These are phyloP conservation scores for Phrynocephalus vlangalii DNA, from an alignment of 2,797 vertebrate species.

Conservation along the genomic window DNA sequence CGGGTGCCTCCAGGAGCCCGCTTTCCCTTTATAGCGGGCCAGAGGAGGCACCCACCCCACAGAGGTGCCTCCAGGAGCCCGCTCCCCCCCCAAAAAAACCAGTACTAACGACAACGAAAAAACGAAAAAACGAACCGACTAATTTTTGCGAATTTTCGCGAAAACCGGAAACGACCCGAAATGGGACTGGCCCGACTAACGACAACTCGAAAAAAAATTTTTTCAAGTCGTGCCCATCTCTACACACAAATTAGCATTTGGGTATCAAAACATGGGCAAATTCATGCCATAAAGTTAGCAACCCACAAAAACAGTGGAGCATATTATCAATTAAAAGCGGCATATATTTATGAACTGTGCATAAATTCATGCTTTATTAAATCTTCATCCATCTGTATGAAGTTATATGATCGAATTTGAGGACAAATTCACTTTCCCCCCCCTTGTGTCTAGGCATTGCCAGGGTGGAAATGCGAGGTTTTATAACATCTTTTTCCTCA, in stretches of 20 bases:
- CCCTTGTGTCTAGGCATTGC: background rate
- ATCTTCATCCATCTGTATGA: slow-evolving; percentile 33
- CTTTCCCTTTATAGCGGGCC: too few relatives aligned
- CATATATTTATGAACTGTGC: slow-evolving; percentile 64
- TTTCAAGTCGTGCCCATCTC: too few relatives aligned
- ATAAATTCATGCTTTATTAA: slow-evolving; percentile 72
- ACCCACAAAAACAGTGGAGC: slow-evolving; percentile 60
- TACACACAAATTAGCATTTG: slow-evolving; percentile 67
- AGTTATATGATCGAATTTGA: slow-evolving; percentile 17
- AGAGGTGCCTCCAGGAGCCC: too few relatives aligned
- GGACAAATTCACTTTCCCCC: slow-evolving; percentile 59
- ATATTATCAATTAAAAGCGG: slow-evolving; percentile 63
- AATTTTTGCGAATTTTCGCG: too few relatives aligned
- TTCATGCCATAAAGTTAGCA: slow-evolving; percentile 63
- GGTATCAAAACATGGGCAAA: slow-evolving; percentile 70
- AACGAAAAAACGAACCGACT: too few relatives aligned
- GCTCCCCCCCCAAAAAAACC: too few relatives aligned
- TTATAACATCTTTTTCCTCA: slow-evolving; percentile 17
- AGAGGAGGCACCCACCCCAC: too few relatives aligned
- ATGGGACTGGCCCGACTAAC: too few relatives aligned
- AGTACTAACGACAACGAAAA: too few relatives aligned
- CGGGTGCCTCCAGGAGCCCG: too few relatives aligned
- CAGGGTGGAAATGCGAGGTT: slow-evolving; percentile 9
- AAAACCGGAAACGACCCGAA: too few relatives aligned
- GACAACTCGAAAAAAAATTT: too few relatives aligned